phyloP scores from a whole-genome alignment of 2,888 invertebrate species.

The Rhingia campestris region DNA sequence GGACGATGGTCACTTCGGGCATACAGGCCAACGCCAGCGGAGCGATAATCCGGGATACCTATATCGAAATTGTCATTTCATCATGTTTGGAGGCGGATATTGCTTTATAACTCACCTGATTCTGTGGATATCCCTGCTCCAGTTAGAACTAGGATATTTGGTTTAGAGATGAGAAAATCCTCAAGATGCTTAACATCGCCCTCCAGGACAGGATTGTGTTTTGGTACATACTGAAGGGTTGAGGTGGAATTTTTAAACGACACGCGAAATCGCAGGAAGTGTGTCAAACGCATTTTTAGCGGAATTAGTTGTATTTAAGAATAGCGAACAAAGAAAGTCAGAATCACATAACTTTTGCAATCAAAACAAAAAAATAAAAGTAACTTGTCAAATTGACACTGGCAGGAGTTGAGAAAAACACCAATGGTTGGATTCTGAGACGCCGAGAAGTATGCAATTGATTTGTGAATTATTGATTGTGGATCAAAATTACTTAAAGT shows the following conservation, averaged over 20 bases:
- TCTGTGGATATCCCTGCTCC: constrained; percentile 99
- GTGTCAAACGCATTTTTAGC: constrained; percentile 78
- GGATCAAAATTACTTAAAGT: neutral
- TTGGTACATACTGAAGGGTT: constrained; percentile 86
- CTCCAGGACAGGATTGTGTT: constrained; percentile 86
- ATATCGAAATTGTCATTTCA: constrained; percentile 1
- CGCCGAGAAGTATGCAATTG: neutral
- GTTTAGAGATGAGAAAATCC: constrained; percentile 79
- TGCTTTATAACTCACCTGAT: constrained; percentile 85
- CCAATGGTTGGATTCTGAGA: neutral
- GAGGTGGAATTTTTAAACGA: constrained; percentile 58
- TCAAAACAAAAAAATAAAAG: constrained; percentile 2
- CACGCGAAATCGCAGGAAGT: constrained; percentile 75
- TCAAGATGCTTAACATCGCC: constrained; percentile 84
- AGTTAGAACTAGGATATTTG: constrained; percentile 87
- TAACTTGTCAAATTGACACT: no score
- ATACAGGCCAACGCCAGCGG: constrained; percentile 95
- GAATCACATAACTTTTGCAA: constrained; percentile 57
- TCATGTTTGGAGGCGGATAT: neutral
- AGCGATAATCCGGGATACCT: constrained; percentile 97
- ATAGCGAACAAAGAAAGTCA: constrained; percentile 34
- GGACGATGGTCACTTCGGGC: constrained; percentile 93
- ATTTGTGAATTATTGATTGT: neutral
- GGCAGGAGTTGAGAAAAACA: no score
- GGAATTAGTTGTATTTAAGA: constrained; percentile 25